Conservation (phyloP, 2,888 invertebrate species). For the Emmelina monodactyla region DNA sequence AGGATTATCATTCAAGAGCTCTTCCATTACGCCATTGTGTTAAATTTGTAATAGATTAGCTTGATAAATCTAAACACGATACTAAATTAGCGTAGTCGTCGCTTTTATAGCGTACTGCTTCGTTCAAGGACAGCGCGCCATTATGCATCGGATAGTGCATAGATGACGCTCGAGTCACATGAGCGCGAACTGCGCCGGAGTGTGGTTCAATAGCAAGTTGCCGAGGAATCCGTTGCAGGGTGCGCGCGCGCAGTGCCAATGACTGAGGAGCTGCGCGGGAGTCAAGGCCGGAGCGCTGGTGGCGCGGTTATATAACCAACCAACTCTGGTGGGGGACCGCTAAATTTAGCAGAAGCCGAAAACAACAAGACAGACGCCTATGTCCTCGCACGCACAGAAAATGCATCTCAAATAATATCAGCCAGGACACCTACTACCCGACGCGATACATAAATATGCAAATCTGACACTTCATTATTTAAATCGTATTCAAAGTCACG, state of each 20-base stretch:
- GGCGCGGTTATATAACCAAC: conserved; percentile 51
- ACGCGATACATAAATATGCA: neutral
- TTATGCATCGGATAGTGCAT: too few relatives aligned
- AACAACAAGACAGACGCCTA: conserved; percentile 27
- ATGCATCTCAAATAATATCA: too few relatives aligned
- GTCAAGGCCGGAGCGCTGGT: conserved; percentile 50
- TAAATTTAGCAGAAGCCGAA: conserved; percentile 57
- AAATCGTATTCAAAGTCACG: too few relatives aligned
- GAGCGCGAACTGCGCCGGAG: too few relatives aligned
- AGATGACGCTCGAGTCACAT: too few relatives aligned
- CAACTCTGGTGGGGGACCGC: conserved; percentile 35
- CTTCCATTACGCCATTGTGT: conserved; percentile 1
- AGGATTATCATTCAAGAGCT: neutral
- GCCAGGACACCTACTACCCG: too few relatives aligned
- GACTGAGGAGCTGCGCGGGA: conserved; percentile 49
- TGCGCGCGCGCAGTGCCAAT: conserved; percentile 25
- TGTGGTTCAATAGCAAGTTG: conserved; percentile 1
- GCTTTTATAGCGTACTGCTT: too few relatives aligned
- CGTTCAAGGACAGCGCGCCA: too few relatives aligned
- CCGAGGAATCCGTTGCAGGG: conserved; percentile 3
- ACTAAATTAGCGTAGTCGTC: too few relatives aligned
- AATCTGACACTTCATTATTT: neutral
- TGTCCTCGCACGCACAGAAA: neutral
- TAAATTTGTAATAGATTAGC: conserved; percentile 1
- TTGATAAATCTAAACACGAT: too few relatives aligned